A percentile compares a stretch with the other conserved stretches of the same genome.
phyloP scores from a whole-genome alignment of 2,888 invertebrate genomes.

The Drosophila kanekoi region DNA sequence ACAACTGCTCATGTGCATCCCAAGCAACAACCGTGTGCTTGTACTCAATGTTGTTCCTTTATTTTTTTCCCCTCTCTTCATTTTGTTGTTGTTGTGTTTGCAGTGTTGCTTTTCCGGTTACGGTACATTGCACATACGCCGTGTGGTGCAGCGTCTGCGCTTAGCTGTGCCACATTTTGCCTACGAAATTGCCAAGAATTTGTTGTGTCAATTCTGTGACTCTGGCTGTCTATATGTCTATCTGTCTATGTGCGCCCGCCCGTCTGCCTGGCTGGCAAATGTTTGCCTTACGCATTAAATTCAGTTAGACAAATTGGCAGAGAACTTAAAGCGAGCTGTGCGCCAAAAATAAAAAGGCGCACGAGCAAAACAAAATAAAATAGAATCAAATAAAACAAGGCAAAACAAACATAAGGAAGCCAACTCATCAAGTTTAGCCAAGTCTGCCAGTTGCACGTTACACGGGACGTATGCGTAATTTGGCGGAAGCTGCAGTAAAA shows the following conservation, averaged over 20 bases:
- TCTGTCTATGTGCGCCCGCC: background rate
- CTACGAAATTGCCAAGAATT: conserved; percentile 61
- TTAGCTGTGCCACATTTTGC: conserved; percentile 36
- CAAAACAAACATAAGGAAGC: conserved; percentile 42
- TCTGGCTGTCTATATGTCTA: conserved; percentile 6
- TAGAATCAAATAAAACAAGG: conserved; percentile 32
- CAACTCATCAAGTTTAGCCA: conserved; percentile 64
- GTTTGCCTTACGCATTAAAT: conserved; percentile 65
- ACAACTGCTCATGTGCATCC: conserved; percentile 60
- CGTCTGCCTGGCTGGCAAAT: conserved; percentile 41
- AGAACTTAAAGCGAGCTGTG: conserved; percentile 40
- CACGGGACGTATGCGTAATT: conserved; percentile 75
- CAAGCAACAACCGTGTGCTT: conserved; percentile 29
- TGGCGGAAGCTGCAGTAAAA: conserved; percentile 73
- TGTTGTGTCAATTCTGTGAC: conserved; percentile 65
- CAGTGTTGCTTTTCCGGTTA: conserved; percentile 24
- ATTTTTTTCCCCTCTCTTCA: conserved; percentile 13
- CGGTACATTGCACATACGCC: conserved; percentile 57
- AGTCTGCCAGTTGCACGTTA: conserved; percentile 38
- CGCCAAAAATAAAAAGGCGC: conserved; percentile 4
- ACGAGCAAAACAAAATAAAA: conserved; percentile 17
- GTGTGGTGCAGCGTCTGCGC: conserved; percentile 32
- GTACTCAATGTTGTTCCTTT: conserved; percentile 25
- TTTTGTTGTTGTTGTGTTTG: conserved; percentile 6
- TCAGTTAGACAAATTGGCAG: conserved; percentile 60